phyloP scores from a whole-genome alignment of 2,797 vertebrate species.

The Arnoldichthys spilopterus region DNA sequence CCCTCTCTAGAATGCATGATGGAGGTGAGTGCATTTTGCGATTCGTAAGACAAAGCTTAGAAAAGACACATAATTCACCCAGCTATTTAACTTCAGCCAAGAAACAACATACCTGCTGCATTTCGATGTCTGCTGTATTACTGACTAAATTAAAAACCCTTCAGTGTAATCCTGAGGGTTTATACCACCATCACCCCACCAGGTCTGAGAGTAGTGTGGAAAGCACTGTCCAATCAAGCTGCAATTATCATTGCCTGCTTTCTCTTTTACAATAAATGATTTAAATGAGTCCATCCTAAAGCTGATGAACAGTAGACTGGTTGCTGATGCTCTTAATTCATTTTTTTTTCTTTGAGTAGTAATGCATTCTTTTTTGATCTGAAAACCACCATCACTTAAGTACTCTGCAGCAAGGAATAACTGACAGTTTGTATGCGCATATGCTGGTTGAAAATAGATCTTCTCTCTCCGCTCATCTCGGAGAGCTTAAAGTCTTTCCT shows the following conservation, averaged over 20 bases:
- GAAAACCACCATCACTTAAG: slow-evolving; percentile 24
- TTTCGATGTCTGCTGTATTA: too few relatives aligned
- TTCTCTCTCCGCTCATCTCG: slow-evolving; percentile 17
- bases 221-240: too few relatives aligned
- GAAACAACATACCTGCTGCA: too few relatives aligned
- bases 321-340: slow-evolving; percentile 1
- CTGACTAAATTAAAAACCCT: background rate
- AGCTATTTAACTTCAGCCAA: too few relatives aligned
- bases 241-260: slow-evolving; percentile 16
- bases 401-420: slow-evolving; percentile 23
- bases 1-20: too few relatives aligned
- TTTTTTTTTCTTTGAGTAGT: slow-evolving; percentile 1
- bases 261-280: slow-evolving; percentile 22
- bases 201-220: background rate
- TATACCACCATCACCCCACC: background rate
- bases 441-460: slow-evolving; percentile 46
- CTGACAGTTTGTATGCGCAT: slow-evolving; percentile 24
- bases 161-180: background rate
- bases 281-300: slow-evolving; percentile 16
- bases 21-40: too few relatives aligned
- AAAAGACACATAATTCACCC: too few relatives aligned
- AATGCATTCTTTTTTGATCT: slow-evolving; percentile 26
- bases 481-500: slow-evolving; percentile 38
- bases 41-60: too few relatives aligned
- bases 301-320: slow-evolving; percentile 17